phyloP scores from a whole-genome alignment of 2,113 vertebrate species.

The Motacilla tschutschensis region DNA sequence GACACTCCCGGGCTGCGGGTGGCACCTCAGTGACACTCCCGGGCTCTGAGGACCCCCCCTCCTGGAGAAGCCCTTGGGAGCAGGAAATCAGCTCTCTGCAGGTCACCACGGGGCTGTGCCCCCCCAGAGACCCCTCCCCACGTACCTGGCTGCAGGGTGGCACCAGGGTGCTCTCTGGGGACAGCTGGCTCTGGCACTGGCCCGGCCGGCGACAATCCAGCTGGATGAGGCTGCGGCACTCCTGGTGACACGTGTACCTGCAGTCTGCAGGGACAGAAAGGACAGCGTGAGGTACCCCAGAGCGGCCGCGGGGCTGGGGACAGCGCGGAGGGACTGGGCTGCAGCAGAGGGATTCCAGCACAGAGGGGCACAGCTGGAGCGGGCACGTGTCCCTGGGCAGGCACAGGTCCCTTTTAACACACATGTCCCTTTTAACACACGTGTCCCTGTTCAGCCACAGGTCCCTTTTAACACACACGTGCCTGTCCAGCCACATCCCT shows the following conservation, averaged over 20 bases:
- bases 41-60: too few relatives aligned
- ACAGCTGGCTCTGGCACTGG: slow-evolving; percentile 44
- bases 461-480: neutral
- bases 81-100: neutral
- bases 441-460: too few relatives aligned
- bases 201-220: slow-evolving; percentile 83
- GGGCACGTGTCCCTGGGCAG: too few relatives aligned
- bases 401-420: neutral
- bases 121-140: accelerated
- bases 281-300: neutral
- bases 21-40: too few relatives aligned
- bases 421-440: too few relatives aligned
- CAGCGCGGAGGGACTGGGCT: accelerated
- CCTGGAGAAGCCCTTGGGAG: accelerated
- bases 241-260: slow-evolving; percentile 88
- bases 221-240: slow-evolving; percentile 83
- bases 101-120: neutral
- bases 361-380: accelerated
- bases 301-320: accelerated
- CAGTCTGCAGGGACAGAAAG: slow-evolving; percentile 74
- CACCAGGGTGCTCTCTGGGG: slow-evolving; percentile 68
- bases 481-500: too few relatives aligned
- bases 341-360: neutral
- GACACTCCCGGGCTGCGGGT: too few relatives aligned
- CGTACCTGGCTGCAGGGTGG: slow-evolving; percentile 73